Percentiles rank a stretch among this genome's conserved stretches.
These are phyloP conservation scores for Podiceps cristatus DNA, from an alignment of 2,113 vertebrate species.

Conservation along the genomic window DNA sequence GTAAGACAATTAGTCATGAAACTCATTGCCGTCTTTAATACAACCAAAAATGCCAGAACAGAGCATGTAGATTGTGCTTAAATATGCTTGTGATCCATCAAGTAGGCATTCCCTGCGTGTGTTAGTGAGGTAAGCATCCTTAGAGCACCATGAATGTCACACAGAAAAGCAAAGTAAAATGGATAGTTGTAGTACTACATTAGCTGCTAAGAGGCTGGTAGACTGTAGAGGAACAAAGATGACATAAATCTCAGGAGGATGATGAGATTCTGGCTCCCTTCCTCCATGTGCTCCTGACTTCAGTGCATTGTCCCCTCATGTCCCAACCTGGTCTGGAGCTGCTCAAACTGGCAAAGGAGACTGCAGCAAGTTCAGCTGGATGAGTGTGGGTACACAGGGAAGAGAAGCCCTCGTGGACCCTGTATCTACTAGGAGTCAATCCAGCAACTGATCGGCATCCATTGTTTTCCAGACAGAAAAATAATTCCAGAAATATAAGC, in stretches of 20 bases:
- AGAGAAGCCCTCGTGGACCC: not conserved
- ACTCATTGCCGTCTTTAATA: not conserved
- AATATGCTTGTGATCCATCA: not conserved
- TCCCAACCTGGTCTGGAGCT: not conserved
- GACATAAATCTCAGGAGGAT: not conserved
- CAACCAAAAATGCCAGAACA: not conserved
- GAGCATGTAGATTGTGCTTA: not conserved
- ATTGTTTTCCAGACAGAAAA: not conserved
- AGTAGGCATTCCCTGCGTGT: rapidly evolving
- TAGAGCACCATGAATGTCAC: not conserved
- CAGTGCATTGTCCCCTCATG: too few relatives aligned
- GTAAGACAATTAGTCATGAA: not conserved
- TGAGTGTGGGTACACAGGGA: not conserved
- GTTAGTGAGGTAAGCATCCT: not conserved
- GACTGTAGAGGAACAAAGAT: rapidly evolving
- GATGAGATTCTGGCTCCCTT: not conserved
- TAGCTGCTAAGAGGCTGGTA: not conserved
- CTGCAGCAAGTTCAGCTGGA: not conserved
- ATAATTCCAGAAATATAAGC: not conserved
- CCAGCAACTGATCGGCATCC: not conserved
- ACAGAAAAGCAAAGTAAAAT: not conserved
- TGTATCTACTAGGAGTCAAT: not conserved
- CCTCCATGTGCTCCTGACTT: not conserved
- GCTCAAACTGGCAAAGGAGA: not conserved
- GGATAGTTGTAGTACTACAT: not conserved